Evolutionary conservation across 2,797 vertebrate species (phyloP), one percentile per base, ranked within the genome.

Genomic region (Tinamus major): DNA sequence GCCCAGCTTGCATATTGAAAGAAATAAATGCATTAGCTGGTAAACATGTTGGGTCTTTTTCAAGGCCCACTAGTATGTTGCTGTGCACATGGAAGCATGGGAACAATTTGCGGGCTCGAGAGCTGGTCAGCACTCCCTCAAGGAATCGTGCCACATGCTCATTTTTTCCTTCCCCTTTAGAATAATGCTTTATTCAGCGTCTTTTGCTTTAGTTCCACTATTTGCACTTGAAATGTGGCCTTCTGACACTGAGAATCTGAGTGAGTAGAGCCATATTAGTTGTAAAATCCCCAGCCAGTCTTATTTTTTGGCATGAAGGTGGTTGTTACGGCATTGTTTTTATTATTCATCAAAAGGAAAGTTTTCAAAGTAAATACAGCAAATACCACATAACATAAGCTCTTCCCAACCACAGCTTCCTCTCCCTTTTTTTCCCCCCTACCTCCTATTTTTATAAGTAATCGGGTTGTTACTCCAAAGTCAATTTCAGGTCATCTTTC

Each of bases 401-500:
- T 97, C 97, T 97, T 98, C 97, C 92, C 94, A 97, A 97, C 97
- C 94, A 90, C 97, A 97, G 98, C 97, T 98, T 98, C 98, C 94
- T 94, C 75, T 92, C 85, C 84, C 85, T 95, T 87, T 85, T 92
- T 94, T 72, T 91, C 56, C 78, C 49, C 59, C 49, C 27, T 89
- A 85, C 84, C 78, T 94, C 92, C 89, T 96, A 97, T 96, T 98
- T 97, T 97, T 96, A 91, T 97, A 98, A 97, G 98, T 97, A 97
- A 98, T 98, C 98, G 97, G 97, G 96, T 98, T 96, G 96, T 97
- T 98, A 98, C 97, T 98, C 97, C 97, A 97, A 98, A 98, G 98
- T 98, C 98, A 98, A 95, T 94, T 97, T 97, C 95, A 98, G 98
- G 98, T 99, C 98, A 98, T 97, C 97, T 98, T 98, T 99, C 98